A percentile compares a stretch with the other conserved stretches of the same genome.
These are phyloP conservation scores for Platysteira castanea DNA, from an alignment of 2,113 vertebrate species.

Conservation along the genomic window DNA sequence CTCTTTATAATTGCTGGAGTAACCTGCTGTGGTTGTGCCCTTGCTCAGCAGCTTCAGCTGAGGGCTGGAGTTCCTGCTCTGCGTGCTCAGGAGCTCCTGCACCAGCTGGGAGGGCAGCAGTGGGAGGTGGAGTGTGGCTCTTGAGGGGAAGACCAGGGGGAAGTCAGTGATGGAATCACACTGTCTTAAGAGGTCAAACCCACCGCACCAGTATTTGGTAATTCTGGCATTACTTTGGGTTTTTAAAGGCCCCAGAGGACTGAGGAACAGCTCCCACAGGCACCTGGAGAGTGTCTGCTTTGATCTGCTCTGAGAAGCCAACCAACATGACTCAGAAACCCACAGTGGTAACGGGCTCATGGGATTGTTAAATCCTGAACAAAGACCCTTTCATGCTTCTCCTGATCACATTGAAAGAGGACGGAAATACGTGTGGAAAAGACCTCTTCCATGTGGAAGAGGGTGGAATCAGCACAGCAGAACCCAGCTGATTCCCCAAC, in stretches of 20 bases:
- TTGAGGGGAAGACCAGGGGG: neutral
- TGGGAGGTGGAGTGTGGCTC: neutral
- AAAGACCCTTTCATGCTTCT: neutral
- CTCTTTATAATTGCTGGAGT: neutral
- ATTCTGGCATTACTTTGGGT: neutral
- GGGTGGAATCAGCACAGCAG: neutral
- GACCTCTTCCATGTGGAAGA: neutral
- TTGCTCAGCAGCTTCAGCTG: neutral
- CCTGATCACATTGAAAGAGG: neutral
- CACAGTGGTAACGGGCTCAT: accelerated
- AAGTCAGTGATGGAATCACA: neutral
- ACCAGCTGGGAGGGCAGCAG: neutral
- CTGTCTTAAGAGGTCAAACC: neutral
- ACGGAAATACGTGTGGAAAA: neutral
- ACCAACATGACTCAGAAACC: neutral
- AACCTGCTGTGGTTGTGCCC: neutral
- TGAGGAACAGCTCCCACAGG: neutral
- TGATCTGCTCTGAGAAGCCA: neutral
- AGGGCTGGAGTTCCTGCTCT: neutral
- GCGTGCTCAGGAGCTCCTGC: neutral
- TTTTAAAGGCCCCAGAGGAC: neutral
- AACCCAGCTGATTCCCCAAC: neutral
- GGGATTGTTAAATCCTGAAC: neutral
- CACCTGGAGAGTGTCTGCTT: neutral
- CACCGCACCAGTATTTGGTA: neutral